Conservation (phyloP, 2,888 invertebrate species). For the Drosophila borborema region DNA sequence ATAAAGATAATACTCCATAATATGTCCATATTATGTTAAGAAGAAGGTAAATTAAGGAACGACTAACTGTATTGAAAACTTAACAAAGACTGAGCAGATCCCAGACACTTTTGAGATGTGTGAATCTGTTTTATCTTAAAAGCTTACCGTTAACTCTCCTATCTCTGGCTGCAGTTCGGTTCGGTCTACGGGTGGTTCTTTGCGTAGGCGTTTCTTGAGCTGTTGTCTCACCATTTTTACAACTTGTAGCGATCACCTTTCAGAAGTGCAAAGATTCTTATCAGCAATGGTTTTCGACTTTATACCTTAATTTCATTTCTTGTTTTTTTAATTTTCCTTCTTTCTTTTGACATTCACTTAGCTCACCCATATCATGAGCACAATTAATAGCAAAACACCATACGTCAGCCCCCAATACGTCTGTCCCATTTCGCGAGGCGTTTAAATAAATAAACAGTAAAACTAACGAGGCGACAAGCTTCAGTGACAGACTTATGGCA, state of each 20-base stretch:
- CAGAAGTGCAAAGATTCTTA: conserved; percentile 7
- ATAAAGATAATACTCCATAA: background rate
- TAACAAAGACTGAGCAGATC: background rate
- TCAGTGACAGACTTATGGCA: conserved; percentile 12
- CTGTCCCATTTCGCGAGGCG: conserved; percentile 5
- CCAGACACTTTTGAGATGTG: background rate
- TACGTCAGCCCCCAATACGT: conserved; percentile 7
- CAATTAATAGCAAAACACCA: background rate
- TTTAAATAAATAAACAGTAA: background rate
- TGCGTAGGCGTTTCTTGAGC: background rate
- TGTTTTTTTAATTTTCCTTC: no score
- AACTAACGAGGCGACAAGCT: conserved; percentile 21
- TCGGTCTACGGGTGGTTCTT: conserved; percentile 1
- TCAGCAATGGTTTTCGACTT: background rate
- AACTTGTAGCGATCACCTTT: conserved; percentile 26
- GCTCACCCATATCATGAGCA: conserved; percentile 34
- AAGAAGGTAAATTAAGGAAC: background rate
- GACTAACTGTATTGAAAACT: conserved; percentile 5
- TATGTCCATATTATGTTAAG: background rate
- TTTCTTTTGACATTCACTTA: background rate
- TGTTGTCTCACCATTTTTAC: background rate
- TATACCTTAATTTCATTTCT: background rate
- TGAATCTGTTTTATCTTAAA: conserved; percentile 7
- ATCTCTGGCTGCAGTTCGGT: background rate
- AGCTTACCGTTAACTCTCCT: conserved; percentile 11